Conservation (phyloP, 2,113 vertebrate species). For the Petrocephalus zakoni region DNA sequence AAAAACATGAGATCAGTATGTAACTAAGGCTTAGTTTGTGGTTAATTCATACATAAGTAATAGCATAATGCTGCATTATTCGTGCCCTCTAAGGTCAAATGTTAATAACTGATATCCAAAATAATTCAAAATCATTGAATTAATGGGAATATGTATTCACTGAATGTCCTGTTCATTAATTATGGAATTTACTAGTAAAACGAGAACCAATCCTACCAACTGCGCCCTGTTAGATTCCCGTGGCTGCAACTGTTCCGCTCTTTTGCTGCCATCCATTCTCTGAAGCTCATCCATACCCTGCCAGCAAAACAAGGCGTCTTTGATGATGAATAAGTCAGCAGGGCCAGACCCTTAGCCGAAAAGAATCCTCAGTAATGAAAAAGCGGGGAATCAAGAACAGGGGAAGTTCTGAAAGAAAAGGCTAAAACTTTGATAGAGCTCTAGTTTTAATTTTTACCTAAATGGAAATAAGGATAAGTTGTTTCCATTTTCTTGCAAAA, state of each 20-base stretch:
- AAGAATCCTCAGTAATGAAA: background rate
- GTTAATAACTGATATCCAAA: background rate
- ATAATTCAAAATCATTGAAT: background rate
- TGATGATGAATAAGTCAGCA: conserved; percentile 6
- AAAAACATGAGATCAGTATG: background rate
- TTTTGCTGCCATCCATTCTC: background rate
- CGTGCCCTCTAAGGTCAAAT: background rate
- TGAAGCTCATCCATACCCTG: background rate
- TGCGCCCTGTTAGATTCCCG: background rate
- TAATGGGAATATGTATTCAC: background rate
- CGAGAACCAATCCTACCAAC: background rate
- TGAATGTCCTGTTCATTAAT: background rate
- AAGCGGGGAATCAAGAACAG: background rate
- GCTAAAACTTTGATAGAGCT: background rate
- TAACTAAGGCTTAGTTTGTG: background rate
- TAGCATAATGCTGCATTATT: background rate
- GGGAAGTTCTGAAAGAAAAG: background rate
- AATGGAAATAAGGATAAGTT: background rate
- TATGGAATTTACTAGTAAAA: background rate
- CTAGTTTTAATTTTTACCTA: background rate
- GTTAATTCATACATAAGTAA: background rate
- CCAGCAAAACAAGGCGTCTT: background rate
- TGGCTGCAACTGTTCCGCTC: background rate
- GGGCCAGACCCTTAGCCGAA: background rate
- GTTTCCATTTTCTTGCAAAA: background rate